These are phyloP conservation scores for Uria lomvia DNA, from an alignment of 2,113 vertebrate species.

Conservation along the genomic window DNA sequence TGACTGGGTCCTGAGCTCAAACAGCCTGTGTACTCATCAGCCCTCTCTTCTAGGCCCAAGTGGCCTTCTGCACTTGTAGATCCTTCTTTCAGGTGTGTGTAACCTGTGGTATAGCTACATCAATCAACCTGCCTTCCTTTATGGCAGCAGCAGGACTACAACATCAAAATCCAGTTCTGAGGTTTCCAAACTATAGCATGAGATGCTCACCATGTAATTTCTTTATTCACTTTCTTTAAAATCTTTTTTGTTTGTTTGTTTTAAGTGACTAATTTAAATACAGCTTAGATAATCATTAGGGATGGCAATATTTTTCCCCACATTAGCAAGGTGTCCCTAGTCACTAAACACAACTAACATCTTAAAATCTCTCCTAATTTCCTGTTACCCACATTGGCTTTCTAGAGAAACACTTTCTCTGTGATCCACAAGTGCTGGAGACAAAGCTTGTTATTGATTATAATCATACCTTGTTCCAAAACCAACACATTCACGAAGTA, in stretches of 20 bases:
- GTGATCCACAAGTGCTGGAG: neutral
- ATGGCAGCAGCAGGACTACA: neutral
- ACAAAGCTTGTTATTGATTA: neutral
- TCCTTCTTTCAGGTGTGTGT: neutral
- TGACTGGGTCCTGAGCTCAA: neutral
- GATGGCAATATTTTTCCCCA: neutral
- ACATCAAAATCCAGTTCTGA: neutral
- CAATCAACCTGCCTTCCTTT: neutral
- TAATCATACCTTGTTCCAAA: neutral
- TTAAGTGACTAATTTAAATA: neutral
- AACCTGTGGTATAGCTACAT: neutral
- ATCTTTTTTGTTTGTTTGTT: neutral
- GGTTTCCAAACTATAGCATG: neutral
- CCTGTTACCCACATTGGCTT: neutral
- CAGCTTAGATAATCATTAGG: neutral
- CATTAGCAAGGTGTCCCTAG: neutral
- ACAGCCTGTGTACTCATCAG: neutral
- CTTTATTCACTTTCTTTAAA: neutral
- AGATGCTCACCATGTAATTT: neutral
- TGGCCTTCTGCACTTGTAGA: neutral
- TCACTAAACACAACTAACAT: neutral
- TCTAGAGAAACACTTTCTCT: neutral
- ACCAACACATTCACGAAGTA: neutral
- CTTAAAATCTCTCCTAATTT: neutral
- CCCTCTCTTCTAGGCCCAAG: neutral